Conservation (phyloP, 2,113 vertebrate species). For the Myodes glareolus region DNA sequence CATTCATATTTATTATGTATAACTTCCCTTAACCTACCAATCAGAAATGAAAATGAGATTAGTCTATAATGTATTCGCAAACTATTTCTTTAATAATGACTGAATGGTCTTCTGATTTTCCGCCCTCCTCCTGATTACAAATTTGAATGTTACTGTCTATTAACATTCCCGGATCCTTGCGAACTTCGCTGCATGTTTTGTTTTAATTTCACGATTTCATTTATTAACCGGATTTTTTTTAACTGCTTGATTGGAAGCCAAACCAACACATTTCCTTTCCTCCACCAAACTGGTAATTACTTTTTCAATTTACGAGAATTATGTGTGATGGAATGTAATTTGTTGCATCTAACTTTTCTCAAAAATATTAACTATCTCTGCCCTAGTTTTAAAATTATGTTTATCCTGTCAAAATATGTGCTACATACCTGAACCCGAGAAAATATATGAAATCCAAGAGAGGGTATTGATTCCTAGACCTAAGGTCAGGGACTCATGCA, state of each 20-base stretch:
- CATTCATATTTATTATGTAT: constrained; percentile 68
- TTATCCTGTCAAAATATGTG: constrained; percentile 17
- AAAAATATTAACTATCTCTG: constrained; percentile 39
- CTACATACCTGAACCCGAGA: neutral
- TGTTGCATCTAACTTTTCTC: constrained; percentile 48
- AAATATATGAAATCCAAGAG: neutral
- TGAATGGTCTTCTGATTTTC: constrained; percentile 76
- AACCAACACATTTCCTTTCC: constrained; percentile 48
- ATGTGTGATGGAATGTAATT: constrained; percentile 70
- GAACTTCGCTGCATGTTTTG: constrained; percentile 38
- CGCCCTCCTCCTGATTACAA: constrained; percentile 64
- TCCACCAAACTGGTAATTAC: constrained; percentile 66
- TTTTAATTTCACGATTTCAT: constrained; percentile 64
- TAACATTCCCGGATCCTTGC: constrained; percentile 61
- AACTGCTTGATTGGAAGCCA: constrained; percentile 65
- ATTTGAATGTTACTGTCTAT: constrained; percentile 66
- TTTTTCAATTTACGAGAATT: constrained; percentile 69
- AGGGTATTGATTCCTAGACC: neutral
- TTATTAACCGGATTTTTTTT: constrained; percentile 59
- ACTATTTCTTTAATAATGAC: constrained; percentile 68
- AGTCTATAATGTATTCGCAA: constrained; percentile 61
- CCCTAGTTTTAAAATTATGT: constrained; percentile 53
- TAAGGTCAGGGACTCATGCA: neutral
- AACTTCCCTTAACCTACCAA: constrained; percentile 65
- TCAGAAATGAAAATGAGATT: constrained; percentile 75